Base-by-base conservation (phyloP, 2,797 vertebrate species). In the Silurus aristotelis region DNA sequence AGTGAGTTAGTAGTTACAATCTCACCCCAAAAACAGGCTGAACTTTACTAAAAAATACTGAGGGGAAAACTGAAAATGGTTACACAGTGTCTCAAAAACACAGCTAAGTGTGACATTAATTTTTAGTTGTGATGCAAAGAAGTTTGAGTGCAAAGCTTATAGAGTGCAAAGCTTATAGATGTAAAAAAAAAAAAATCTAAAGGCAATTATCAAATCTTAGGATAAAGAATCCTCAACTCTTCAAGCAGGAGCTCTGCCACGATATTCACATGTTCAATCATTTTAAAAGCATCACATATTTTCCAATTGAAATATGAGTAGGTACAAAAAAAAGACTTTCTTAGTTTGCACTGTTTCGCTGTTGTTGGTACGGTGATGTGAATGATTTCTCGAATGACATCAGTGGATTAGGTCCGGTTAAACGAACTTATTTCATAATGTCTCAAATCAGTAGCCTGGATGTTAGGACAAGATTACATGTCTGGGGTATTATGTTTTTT, bases 361-460 rank as follows among this genome's bases (percentile, higher is more conserved):
- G 58, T n/a, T 22, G 77, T 64, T 80, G 78, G 61, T 66, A 15
- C 13, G 19, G 15, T 48, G 61, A 80, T 80, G 7, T 66, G 78
- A 66, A 66, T 13, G 43, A 27, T 43, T 48, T 80, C 78, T 80
- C n/a, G 14, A 66, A 66, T 80, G 22, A 27, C 61, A 10, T 52
- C 46, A 46, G 61, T 66, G 76, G 56, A 60, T 15, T 5, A 22
- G 75, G 14, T 66, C 63, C 2, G 9, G 46, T 63, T 80, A 25
- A 80, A 79, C 77, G 7, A 22, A 46, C 22, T 14, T 19, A 8
- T 27, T 80, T 80, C 15, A 27, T 80, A 80, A 80, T 67, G 43
- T 22, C 15, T 27, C 3, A 2, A 15, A 25, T 80, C 77, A 64
- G 60, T 48, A 61, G 77, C 19, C 31, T 46, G 20, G 12, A 43